Evolutionary conservation across 2,888 invertebrate genomes (phyloP).

Genomic region (Latrodectus elegans): DNA sequence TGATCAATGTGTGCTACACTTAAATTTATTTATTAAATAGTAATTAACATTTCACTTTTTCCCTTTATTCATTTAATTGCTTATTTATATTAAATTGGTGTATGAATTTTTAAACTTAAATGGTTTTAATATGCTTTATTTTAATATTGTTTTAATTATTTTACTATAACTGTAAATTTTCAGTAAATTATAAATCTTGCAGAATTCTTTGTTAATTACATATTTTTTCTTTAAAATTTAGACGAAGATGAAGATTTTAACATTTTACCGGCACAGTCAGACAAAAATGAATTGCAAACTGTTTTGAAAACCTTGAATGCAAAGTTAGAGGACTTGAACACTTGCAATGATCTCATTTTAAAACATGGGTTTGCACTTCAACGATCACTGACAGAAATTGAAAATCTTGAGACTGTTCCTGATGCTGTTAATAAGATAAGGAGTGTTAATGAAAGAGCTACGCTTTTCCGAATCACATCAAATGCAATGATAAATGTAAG

Average conservation of each 20-base stretch:
- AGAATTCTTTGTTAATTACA: no score
- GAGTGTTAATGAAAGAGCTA: conserved; percentile 89
- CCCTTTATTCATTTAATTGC: no score
- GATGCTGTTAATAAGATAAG: conserved; percentile 71
- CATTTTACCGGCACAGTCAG: conserved; percentile 78
- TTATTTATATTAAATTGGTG: no score
- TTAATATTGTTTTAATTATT: no score
- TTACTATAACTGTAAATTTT: no score
- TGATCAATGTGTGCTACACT: no score
- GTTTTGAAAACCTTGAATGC: conserved; percentile 81
- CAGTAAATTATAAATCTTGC: no score
- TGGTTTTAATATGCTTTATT: no score
- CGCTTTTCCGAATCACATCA: conserved; percentile 94
- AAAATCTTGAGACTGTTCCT: conserved; percentile 73
- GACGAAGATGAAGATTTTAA: conserved; percentile 85
- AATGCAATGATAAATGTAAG: conserved; percentile 97
- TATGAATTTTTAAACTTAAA: no score
- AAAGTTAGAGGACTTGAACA: conserved; percentile 91
- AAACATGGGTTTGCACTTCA: conserved; percentile 91
- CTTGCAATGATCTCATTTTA: conserved; percentile 91
- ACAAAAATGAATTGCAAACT: conserved; percentile 78
- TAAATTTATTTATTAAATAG: no score
- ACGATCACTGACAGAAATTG: conserved; percentile 76
- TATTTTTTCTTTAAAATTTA: neutral
- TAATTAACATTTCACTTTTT: no score